phyloP scores from a whole-genome alignment of 2,797 vertebrate species.

The Chaetodon trifasciatus region DNA sequence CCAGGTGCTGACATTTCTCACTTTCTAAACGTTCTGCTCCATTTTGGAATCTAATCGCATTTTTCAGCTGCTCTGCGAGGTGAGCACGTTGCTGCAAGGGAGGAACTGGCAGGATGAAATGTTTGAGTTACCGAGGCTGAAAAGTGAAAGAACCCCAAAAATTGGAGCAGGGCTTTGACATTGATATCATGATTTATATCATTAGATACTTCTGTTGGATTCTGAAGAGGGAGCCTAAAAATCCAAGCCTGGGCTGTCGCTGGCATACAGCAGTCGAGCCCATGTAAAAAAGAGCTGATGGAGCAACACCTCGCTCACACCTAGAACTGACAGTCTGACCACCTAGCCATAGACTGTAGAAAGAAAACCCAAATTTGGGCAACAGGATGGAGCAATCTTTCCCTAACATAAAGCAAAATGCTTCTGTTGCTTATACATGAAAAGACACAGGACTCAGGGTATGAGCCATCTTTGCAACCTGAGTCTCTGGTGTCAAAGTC shows the following conservation, averaged over 20 bases:
- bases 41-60: slow-evolving; percentile 61
- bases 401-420: background rate
- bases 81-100: slow-evolving; percentile 1
- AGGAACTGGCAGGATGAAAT: slow-evolving; percentile 5
- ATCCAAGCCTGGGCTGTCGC: background rate
- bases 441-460: no score
- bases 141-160: slow-evolving; percentile 13
- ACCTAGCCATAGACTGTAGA: background rate
- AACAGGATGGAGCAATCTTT: background rate
- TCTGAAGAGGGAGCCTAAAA: background rate
- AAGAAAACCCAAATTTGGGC: background rate
- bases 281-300: background rate
- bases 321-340: slow-evolving; percentile 1
- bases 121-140: background rate
- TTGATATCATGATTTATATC: slow-evolving; percentile 16
- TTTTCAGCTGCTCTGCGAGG: slow-evolving; percentile 36
- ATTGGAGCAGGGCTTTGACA: slow-evolving; percentile 1
- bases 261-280: background rate
- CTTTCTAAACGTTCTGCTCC: slow-evolving; percentile 54
- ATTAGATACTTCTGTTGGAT: slow-evolving; percentile 10
- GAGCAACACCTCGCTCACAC: background rate
- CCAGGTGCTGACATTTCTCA: slow-evolving; percentile 61
- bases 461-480: background rate
- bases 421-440: background rate
- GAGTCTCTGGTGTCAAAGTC: background rate